These are phyloP conservation scores for Apeira syringaria DNA, from an alignment of 2,888 invertebrate genomes.

Conservation along the genomic window DNA sequence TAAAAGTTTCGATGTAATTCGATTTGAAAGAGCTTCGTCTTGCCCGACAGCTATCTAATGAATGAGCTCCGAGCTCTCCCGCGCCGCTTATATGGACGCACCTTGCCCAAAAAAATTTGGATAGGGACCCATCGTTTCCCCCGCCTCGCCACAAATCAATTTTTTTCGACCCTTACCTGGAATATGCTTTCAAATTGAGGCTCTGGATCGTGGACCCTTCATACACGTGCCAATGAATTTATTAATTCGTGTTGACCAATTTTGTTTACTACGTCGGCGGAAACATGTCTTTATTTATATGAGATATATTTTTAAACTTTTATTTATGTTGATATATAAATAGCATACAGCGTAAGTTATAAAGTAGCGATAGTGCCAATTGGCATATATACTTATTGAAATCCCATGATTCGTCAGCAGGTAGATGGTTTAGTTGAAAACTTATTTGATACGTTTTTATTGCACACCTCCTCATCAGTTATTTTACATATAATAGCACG, in stretches of 20 bases:
- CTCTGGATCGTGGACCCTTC: constrained; percentile 44
- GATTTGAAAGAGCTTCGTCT: constrained; percentile 45
- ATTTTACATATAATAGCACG: too few species aligned
- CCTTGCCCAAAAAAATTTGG: constrained; percentile 68
- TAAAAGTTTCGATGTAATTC: constrained; percentile 19
- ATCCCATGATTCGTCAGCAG: too few species aligned
- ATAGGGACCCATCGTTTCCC: constrained; percentile 66
- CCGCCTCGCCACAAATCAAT: constrained; percentile 51
- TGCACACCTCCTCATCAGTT: too few species aligned
- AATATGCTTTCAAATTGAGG: constrained; percentile 48
- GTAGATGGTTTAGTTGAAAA: too few species aligned
- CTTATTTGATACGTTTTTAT: too few species aligned
- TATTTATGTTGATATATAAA: too few species aligned
- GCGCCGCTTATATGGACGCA: constrained; percentile 66
- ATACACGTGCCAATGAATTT: constrained; percentile 75
- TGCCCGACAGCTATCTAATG: constrained; percentile 53
- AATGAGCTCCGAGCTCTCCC: constrained; percentile 60
- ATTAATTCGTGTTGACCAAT: constrained; percentile 50
- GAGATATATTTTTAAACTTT: too few species aligned
- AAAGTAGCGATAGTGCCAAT: too few species aligned
- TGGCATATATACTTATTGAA: too few species aligned
- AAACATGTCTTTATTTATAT: background rate
- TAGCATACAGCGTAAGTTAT: too few species aligned
- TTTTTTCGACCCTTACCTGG: constrained; percentile 71
- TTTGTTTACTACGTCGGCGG: constrained; percentile 16